Evolutionary conservation across 2,888 invertebrate genomes (phyloP), one percentile per base, ranked within the genome.

Genomic region (Hirtodrosophila alboralis): DNA sequence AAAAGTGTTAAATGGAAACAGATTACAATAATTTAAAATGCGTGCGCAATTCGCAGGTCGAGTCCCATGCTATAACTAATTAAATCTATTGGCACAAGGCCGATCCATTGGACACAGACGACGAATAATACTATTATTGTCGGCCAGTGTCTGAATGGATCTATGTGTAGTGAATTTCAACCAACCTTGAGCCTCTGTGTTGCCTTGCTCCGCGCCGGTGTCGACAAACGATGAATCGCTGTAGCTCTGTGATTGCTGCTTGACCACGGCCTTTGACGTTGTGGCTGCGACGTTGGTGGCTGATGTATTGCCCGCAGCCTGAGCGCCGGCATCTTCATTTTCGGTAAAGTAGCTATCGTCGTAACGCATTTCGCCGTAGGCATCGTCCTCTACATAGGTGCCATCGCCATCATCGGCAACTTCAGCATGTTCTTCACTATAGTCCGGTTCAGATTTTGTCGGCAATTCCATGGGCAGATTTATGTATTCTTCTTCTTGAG

Each of bases 401-500:
- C 93, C 91, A 86, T 93, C 93, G 78, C 93, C 93, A 81, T 93
- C 93, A 60, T 92, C 93, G 21, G 93, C 93, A 72, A 93, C 93
- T 73, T 93, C 93, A 66, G 93, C 93, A 66, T 92, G 91, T 87
- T 93, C 93, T 65, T 93, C 93, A 34, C 92, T 91, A 89, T 93
- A 93, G 90, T 93, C 93, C 0, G 93, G 93, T 92, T 93, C 93
- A 89, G 93, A 93, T 92, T 93, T 93, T 21, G 93, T 93, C 81
- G 93, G 93, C 69, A 93, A 83, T 75, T 91, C 91, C 59, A 91
- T 91, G 14, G 91, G 91, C 81, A 91, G 87, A 76, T 90, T 91
- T 81, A 91, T 91, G 62, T 90, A 91, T 86, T 91, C 91, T 69
- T 90, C 75, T 57, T 90, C 90, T 59, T 60, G 67, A 14, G 67